Percentiles rank a stretch among this genome's conserved stretches.
Evolutionary conservation across 2,113 vertebrate genomes (phyloP).

Genomic region (Caloenas nicobarica): DNA sequence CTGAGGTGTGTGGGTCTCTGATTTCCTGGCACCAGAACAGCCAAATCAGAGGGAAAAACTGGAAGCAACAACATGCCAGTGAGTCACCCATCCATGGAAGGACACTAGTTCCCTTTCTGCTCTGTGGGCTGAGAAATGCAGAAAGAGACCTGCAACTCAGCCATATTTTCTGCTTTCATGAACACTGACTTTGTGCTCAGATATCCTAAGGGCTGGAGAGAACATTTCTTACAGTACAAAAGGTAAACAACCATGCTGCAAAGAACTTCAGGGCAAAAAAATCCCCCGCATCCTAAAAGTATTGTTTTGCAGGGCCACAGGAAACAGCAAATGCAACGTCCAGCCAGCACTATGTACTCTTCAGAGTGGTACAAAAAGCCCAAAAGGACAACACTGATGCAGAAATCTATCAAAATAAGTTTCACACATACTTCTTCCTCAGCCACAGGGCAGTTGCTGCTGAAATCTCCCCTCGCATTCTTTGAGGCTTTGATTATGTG

Average conservation of each 20-base stretch:
- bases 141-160: conserved; percentile 33
- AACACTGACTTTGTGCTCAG: conserved; percentile 41
- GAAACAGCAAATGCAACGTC: neutral
- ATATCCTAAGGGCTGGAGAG: neutral
- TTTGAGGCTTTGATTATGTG: neutral
- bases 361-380: neutral
- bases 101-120: conserved; percentile 37
- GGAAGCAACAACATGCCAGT: conserved; percentile 54
- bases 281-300: neutral
- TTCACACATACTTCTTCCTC: neutral
- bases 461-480: neutral
- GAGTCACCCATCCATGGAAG: conserved; percentile 60
- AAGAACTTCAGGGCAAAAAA: neutral
- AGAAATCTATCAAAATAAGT: neutral
- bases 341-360: neutral
- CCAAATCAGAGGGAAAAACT: conserved; percentile 39
- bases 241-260: conserved; percentile 2
- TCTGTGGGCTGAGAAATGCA: conserved; percentile 57
- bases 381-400: neutral
- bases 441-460: neutral
- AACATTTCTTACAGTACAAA: neutral
- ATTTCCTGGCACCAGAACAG: conserved; percentile 53
- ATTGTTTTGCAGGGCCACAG: neutral
- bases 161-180: neutral
- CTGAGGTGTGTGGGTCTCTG: conserved; percentile 17